These are phyloP conservation scores for Hemicrepidius hirtus DNA, from an alignment of 2,888 invertebrate species.

Conservation along the genomic window DNA sequence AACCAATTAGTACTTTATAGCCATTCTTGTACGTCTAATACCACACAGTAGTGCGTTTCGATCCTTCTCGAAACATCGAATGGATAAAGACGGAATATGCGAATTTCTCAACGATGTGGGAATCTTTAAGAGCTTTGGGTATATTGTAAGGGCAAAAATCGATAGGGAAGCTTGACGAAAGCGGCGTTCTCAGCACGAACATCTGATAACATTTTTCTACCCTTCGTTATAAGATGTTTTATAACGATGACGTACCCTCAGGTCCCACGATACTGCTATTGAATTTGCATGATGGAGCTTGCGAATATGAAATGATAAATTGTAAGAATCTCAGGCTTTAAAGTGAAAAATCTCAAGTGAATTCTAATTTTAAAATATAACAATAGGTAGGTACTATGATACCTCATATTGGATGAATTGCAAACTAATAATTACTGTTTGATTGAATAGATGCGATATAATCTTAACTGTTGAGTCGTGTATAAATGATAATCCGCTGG, in stretches of 20 bases:
- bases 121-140: slow-evolving; percentile 33
- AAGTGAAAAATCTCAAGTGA: no score
- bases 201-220: slow-evolving; percentile 63
- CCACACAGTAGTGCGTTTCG: not conserved
- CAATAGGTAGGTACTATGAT: no score
- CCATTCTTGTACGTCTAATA: slow-evolving; percentile 57
- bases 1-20: slow-evolving; percentile 70
- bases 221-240: slow-evolving; percentile 45
- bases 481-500: no score
- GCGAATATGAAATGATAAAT: not conserved
- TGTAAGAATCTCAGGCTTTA: no score
- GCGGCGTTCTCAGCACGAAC: slow-evolving; percentile 67
- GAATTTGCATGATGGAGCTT: slow-evolving; percentile 8
- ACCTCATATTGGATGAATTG: no score
- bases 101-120: slow-evolving; percentile 33
- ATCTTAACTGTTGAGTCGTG: no score
- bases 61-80: slow-evolving; percentile 3
- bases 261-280: slow-evolving; percentile 40
- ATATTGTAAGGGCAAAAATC: slow-evolving; percentile 64
- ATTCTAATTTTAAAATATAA: no score
- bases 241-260: slow-evolving; percentile 39
- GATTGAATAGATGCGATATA: no score
- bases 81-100: slow-evolving; percentile 19
- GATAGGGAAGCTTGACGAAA: slow-evolving; percentile 61
- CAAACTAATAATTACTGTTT: no score